These are phyloP conservation scores for Sparidentex hasta DNA, from an alignment of 2,797 vertebrate species.

Conservation along the genomic window DNA sequence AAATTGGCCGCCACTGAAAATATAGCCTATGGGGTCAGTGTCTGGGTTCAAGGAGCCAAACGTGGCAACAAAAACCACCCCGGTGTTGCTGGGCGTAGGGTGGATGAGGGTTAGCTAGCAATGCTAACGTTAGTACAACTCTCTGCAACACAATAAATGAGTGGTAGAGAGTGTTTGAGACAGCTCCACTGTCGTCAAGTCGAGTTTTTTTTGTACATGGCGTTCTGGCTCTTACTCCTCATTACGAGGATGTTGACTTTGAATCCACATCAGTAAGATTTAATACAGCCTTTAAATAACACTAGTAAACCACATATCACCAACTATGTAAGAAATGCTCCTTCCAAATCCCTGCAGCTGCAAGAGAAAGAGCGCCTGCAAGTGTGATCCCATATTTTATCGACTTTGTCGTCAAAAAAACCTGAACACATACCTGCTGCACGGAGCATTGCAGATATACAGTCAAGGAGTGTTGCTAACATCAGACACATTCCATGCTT, in stretches of 20 bases:
- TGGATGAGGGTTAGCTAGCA: no score
- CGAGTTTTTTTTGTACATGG: neutral
- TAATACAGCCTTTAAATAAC: constrained; percentile 7
- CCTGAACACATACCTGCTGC: constrained; percentile 33
- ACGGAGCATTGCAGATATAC: neutral
- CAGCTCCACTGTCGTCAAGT: no score
- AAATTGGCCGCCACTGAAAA: no score
- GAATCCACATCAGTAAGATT: constrained; percentile 4
- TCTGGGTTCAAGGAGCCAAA: no score
- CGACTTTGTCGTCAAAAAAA: constrained; percentile 28
- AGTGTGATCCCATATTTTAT: constrained; percentile 56
- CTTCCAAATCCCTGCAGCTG: constrained; percentile 3
- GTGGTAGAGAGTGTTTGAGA: neutral
- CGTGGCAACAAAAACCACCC: no score
- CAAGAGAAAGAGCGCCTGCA: constrained; percentile 22
- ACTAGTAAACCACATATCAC: neutral
- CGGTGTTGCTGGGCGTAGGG: no score
- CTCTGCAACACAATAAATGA: no score
- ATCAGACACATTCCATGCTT: neutral
- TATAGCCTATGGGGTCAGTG: no score
- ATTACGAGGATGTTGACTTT: neutral
- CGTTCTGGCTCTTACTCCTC: neutral
- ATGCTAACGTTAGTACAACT: no score
- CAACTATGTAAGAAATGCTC: constrained; percentile 27
- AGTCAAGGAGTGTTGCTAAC: neutral